phyloP scores from a whole-genome alignment of 2,888 invertebrate genomes.

The Drosophila pullipes region DNA sequence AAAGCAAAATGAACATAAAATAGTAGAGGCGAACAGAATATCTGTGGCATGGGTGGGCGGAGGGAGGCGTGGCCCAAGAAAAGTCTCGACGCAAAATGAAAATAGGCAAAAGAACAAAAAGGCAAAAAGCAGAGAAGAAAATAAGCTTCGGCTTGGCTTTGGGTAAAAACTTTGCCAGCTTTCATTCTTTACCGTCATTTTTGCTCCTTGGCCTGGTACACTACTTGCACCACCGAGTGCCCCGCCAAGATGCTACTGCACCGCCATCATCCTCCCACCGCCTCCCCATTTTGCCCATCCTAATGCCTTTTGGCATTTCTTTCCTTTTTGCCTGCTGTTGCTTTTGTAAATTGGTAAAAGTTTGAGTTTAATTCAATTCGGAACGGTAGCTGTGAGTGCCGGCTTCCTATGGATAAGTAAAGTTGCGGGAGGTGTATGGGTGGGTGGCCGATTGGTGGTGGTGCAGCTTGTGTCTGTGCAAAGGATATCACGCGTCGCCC shows the following conservation, averaged over 20 bases:
- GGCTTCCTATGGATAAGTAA: slow-evolving; percentile 79
- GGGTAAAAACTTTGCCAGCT: slow-evolving; percentile 64
- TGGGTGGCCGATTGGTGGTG: not conserved
- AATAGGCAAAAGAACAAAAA: slow-evolving; percentile 59
- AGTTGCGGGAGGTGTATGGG: slow-evolving; percentile 21
- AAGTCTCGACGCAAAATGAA: slow-evolving; percentile 45
- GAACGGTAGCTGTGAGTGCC: slow-evolving; percentile 82
- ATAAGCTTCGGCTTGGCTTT: slow-evolving; percentile 78
- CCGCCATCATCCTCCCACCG: not conserved
- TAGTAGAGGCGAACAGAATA: slow-evolving; percentile 15
- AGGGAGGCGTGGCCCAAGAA: slow-evolving; percentile 36
- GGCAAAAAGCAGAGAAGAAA: slow-evolving; percentile 71
- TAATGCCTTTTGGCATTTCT: slow-evolving; percentile 41
- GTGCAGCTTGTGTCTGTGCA: slow-evolving; percentile 51
- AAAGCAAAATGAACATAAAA: slow-evolving; percentile 21
- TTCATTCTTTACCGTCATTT: slow-evolving; percentile 66
- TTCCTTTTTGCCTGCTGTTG: slow-evolving; percentile 60
- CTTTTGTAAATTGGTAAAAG: slow-evolving; percentile 82
- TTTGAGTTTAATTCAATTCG: slow-evolving; percentile 84
- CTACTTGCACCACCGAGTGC: not conserved
- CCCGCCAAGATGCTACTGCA: not conserved
- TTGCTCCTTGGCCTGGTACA: slow-evolving; percentile 42
- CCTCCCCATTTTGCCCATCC: slow-evolving; percentile 9
- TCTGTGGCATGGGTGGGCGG: not conserved
- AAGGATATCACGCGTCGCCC: slow-evolving; percentile 73